Conservation (phyloP, 1,140 invertebrate species). For the Galleria mellonella region DNA sequence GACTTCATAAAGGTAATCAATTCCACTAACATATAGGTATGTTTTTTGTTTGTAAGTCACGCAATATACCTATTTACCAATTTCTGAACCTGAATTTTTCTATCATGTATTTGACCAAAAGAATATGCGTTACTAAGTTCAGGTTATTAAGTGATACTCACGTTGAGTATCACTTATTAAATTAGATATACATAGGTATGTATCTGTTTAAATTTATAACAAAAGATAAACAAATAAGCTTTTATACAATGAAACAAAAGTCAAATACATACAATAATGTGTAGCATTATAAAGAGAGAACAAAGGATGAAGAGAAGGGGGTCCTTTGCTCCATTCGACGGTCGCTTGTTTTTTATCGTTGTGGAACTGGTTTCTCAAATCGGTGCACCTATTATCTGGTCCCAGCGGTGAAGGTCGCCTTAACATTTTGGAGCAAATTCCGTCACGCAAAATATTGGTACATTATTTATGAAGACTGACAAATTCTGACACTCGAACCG, state of each 20-base stretch:
- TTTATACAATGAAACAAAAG: neutral
- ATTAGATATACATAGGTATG: no score
- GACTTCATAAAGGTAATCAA: no score
- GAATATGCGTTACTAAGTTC: no score
- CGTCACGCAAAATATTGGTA: constrained; percentile 63
- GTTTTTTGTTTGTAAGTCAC: no score
- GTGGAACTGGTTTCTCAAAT: constrained; percentile 62
- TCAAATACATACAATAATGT: neutral
- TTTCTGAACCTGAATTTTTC: no score
- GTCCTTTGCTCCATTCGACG: constrained; percentile 42
- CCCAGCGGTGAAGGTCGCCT: constrained; percentile 57
- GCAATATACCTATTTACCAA: no score
- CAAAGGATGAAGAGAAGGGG: constrained; percentile 37
- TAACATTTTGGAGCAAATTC: constrained; percentile 60
- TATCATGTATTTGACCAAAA: no score
- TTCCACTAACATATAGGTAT: no score
- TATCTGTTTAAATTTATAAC: no score
- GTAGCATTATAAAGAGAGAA: constrained; percentile 23
- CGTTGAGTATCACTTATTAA: no score
- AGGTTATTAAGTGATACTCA: no score
- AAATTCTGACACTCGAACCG: neutral
- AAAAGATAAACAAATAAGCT: neutral
- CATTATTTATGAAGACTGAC: constrained; percentile 18
- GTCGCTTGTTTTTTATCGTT: constrained; percentile 44
- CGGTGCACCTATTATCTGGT: constrained; percentile 63